A percentile compares a stretch with the other conserved stretches of the same genome.
These are phyloP conservation scores for Papilio polyxenes DNA, from an alignment of 1,140 invertebrate species.

Conservation along the genomic window DNA sequence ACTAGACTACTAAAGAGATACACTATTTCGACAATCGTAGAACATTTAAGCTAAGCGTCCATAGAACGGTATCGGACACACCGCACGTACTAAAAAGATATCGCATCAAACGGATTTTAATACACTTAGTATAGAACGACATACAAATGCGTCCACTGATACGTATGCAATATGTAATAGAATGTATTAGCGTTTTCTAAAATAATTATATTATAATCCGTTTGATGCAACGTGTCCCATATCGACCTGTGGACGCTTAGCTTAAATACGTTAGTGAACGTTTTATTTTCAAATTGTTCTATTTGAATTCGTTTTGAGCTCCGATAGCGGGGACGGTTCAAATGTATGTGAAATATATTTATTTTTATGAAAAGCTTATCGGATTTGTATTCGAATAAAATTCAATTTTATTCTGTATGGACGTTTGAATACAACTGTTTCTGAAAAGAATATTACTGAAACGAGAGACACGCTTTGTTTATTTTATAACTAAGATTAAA, in stretches of 20 bases:
- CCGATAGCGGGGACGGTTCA: background rate
- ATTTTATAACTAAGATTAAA: background rate
- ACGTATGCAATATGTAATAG: too few relatives aligned
- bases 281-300: constrained; percentile 13
- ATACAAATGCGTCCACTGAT: too few relatives aligned
- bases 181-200: too few relatives aligned
- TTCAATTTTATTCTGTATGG: background rate
- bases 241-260: too few relatives aligned
- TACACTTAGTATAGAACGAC: too few relatives aligned
- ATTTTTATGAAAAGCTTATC: constrained; percentile 3
- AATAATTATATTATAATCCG: too few relatives aligned
- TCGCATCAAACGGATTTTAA: too few relatives aligned
- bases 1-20: background rate
- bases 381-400: background rate
- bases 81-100: too few relatives aligned
- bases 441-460: background rate
- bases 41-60: background rate
- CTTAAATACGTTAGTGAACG: background rate
- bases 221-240: too few relatives aligned
- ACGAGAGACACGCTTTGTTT: background rate
- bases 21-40: background rate
- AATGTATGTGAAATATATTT: background rate
- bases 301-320: background rate
- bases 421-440: too few relatives aligned
- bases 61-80: too few relatives aligned